Conservation (phyloP, 1,140 invertebrate genomes). For the Drosophila subpulchrella region DNA sequence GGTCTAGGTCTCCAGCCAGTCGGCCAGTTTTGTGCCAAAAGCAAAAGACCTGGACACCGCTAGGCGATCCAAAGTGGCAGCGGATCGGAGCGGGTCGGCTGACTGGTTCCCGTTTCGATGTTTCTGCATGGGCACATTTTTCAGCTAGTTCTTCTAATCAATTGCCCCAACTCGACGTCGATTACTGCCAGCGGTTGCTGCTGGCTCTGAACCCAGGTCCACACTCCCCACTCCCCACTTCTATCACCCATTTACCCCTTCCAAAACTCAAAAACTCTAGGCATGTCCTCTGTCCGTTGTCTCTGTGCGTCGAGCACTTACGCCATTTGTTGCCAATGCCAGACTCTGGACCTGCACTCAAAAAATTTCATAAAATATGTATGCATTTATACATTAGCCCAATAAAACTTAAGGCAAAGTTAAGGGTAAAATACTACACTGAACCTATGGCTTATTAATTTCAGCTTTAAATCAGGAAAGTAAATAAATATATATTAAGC, state of each 20-base stretch:
- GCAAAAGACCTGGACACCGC: conserved; percentile 9
- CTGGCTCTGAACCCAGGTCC: conserved; percentile 16
- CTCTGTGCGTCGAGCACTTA: conserved; percentile 49
- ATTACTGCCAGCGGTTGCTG: conserved; percentile 54
- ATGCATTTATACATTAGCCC: background rate
- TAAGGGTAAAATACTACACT: background rate
- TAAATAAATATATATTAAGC: no score
- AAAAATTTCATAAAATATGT: conserved; percentile 2
- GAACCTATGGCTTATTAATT: background rate
- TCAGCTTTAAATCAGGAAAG: background rate
- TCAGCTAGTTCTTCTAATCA: conserved; percentile 68
- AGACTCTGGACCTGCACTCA: conserved; percentile 21
- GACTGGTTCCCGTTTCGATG: conserved; percentile 37
- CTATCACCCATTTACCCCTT: background rate
- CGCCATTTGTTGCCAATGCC: conserved; percentile 67
- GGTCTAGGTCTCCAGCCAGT: conserved; percentile 48
- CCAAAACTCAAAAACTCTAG: background rate
- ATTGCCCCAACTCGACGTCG: conserved; percentile 63
- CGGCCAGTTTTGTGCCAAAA: conserved; percentile 16
- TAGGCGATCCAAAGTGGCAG: conserved; percentile 3
- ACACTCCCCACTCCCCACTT: background rate
- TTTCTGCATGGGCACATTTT: conserved; percentile 50
- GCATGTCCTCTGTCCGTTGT: conserved; percentile 39
- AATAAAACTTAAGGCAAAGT: background rate
- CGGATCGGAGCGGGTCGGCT: conserved; percentile 11